A percentile compares a stretch with the other conserved stretches of the same genome.
phyloP scores from a whole-genome alignment of 2,113 vertebrate species.

The Typhlomys cinereus region DNA sequence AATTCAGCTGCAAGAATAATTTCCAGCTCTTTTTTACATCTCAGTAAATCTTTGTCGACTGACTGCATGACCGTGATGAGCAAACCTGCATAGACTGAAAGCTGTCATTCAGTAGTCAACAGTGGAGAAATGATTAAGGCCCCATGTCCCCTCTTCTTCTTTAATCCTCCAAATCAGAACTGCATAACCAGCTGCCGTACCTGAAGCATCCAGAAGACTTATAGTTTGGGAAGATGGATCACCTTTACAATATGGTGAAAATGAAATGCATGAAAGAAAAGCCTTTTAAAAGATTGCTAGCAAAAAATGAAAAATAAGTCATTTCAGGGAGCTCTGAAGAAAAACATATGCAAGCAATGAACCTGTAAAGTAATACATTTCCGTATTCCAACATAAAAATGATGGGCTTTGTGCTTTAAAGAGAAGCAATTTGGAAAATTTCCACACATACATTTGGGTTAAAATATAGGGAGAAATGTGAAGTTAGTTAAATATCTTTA shows the following conservation, averaged over 20 bases:
- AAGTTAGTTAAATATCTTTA: conserved; percentile 77
- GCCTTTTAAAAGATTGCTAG: conserved; percentile 21
- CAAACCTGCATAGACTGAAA: not conserved
- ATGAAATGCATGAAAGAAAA: conserved; percentile 43
- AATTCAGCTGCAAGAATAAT: not conserved
- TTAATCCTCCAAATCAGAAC: not conserved
- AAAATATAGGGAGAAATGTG: conserved; percentile 71
- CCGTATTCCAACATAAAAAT: conserved; percentile 76
- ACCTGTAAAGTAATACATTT: conserved; percentile 72
- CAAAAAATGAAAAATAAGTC: conserved; percentile 69
- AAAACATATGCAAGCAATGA: conserved; percentile 69
- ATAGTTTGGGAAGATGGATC: not conserved
- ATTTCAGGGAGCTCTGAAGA: conserved; percentile 53
- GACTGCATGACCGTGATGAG: not conserved
- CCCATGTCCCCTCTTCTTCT: not conserved
- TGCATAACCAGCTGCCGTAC: not conserved
- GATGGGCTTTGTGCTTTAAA: conserved; percentile 75
- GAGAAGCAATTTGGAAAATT: conserved; percentile 78
- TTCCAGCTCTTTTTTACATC: not conserved
- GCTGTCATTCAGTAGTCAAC: not conserved
- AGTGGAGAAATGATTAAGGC: not conserved
- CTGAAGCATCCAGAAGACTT: conserved; percentile 14
- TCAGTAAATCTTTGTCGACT: not conserved
- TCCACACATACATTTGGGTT: conserved; percentile 61
- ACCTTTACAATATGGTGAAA: not conserved